A percentile compares a stretch with the other conserved stretches of the same genome.
Conservation (phyloP, 2,888 invertebrate genomes). For the Isoperla grammatica region DNA sequence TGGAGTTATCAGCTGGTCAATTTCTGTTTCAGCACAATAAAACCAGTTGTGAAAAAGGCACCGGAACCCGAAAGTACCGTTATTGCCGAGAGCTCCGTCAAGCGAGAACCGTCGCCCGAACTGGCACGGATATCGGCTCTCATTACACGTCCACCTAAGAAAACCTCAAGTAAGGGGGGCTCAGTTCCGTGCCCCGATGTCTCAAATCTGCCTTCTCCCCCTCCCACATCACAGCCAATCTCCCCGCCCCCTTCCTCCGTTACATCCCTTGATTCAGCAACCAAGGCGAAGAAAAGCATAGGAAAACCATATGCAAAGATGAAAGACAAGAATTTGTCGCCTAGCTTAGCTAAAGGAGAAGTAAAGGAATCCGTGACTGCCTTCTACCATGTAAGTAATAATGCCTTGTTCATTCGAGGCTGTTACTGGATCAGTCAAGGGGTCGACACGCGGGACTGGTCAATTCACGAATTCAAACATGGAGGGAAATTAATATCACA, state of each 20-base stretch:
- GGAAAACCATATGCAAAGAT: conserved; percentile 42
- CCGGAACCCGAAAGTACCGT: background rate
- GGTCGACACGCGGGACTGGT: no score
- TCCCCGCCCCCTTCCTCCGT: conserved; percentile 25
- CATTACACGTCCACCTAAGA: conserved; percentile 76
- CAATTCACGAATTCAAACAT: no score
- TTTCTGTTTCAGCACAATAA: conserved; percentile 50
- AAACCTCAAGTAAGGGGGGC: conserved; percentile 43
- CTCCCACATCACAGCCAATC: conserved; percentile 19
- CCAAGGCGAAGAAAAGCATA: conserved; percentile 39
- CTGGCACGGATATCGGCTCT: conserved; percentile 77
- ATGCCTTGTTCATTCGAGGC: background rate
- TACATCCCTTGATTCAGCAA: background rate
- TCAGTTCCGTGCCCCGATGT: conserved; percentile 32
- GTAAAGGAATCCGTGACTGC: conserved; percentile 28
- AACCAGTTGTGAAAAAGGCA: conserved; percentile 59
- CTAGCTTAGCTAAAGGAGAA: conserved; percentile 22
- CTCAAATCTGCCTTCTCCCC: conserved; percentile 34
- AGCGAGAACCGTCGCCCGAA: conserved; percentile 71
- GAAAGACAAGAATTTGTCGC: conserved; percentile 35
- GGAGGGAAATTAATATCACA: no score
- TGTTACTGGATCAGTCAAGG: background rate
- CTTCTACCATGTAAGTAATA: conserved; percentile 35
- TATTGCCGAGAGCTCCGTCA: conserved; percentile 44
- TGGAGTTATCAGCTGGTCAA: no score